Evolutionary conservation across 2,888 invertebrate genomes (phyloP).

Genomic region (Sphaerophoria rueppellii): DNA sequence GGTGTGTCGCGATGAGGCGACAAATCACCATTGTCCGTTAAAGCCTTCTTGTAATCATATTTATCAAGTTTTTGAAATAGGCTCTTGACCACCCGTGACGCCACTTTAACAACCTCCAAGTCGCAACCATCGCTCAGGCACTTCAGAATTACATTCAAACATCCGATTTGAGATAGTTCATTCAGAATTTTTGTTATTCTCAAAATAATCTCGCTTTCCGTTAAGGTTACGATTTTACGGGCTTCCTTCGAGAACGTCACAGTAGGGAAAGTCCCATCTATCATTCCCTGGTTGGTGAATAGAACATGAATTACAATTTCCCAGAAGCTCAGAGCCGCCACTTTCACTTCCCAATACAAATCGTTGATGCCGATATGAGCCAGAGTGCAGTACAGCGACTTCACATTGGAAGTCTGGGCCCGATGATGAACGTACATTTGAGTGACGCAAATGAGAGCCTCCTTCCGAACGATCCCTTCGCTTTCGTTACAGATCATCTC

Average conservation of each 20-base stretch:
- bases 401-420: conserved; percentile 83
- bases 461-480: conserved; percentile 90
- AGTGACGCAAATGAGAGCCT: conserved; percentile 87
- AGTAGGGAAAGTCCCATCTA: conserved; percentile 90
- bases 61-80: conserved; percentile 83
- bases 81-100: conserved; percentile 83
- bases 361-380: conserved; percentile 87
- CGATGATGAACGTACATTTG: conserved; percentile 87
- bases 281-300: conserved; percentile 90
- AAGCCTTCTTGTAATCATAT: conserved; percentile 83
- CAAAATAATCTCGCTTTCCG: conserved; percentile 84
- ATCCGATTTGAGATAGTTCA: conserved; percentile 87
- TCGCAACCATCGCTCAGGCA: conserved; percentile 88
- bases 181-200: conserved; percentile 86
- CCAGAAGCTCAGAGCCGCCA: conserved; percentile 89
- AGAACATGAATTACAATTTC: conserved; percentile 86
- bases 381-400: conserved; percentile 86
- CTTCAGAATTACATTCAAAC: conserved; percentile 87
- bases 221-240: conserved; percentile 89
- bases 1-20: too few relatives aligned
- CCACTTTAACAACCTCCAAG: conserved; percentile 86
- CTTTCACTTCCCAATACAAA: conserved; percentile 92
- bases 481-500: conserved; percentile 86
- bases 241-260: conserved; percentile 91
- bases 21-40: conserved; percentile 59